These are phyloP conservation scores for Scaptomyza hsui DNA, from an alignment of 1,140 invertebrate species.

Conservation along the genomic window DNA sequence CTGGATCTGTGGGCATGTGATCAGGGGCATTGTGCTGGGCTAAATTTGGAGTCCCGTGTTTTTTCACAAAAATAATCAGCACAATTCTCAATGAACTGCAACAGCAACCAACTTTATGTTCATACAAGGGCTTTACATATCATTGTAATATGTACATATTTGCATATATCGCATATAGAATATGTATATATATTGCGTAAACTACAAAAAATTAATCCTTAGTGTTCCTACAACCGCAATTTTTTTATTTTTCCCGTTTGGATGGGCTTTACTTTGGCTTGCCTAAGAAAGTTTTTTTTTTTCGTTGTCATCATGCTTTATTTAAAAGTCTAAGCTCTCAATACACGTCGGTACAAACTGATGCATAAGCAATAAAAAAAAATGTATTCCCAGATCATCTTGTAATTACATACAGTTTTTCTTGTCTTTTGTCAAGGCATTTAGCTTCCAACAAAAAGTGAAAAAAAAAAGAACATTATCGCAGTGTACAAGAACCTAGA, in stretches of 20 bases:
- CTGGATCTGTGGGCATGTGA: conserved; percentile 1
- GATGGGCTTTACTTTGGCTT: too few species aligned
- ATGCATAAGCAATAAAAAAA: conserved; percentile 11
- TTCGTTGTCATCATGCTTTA: neutral
- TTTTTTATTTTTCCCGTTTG: too few species aligned
- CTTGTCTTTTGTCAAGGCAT: conserved; percentile 14
- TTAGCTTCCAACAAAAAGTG: conserved; percentile 19
- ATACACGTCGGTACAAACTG: neutral
- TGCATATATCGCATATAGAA: too few species aligned
- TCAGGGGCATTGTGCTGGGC: conserved; percentile 11
- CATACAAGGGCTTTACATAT: too few species aligned
- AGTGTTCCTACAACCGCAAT: too few species aligned
- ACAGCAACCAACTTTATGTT: too few species aligned
- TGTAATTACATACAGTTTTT: conserved; percentile 32
- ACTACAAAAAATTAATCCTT: too few species aligned
- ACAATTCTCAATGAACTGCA: neutral
- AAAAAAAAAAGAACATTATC: conserved; percentile 22
- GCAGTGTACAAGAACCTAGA: conserved; percentile 1
- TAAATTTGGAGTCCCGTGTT: neutral
- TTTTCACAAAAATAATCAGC: conserved; percentile 2
- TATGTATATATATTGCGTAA: too few species aligned
- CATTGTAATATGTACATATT: too few species aligned
- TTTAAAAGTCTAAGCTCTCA: neutral
- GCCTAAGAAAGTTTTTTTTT: too few species aligned
- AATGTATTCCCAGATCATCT: conserved; percentile 6